phyloP scores from a whole-genome alignment of 1,140 invertebrate species.

The Mamestra configurata region DNA sequence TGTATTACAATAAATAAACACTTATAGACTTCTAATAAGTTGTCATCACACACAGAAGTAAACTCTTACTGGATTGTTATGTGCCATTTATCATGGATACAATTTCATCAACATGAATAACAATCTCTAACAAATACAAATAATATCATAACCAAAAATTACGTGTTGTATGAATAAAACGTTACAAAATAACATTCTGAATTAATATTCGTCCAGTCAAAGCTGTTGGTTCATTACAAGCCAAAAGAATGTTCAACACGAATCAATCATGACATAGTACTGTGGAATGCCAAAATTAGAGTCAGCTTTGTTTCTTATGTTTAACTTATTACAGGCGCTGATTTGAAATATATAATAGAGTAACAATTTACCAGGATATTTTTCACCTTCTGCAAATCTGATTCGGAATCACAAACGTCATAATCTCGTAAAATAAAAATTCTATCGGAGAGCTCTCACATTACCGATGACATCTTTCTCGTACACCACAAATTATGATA shows the following conservation, averaged over 20 bases:
- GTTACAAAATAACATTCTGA: background rate
- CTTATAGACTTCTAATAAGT: background rate
- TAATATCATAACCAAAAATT: slow-evolving; percentile 13
- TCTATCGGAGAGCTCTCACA: slow-evolving; percentile 84
- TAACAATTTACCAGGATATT: slow-evolving; percentile 71
- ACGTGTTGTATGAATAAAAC: background rate
- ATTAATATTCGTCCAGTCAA: slow-evolving; percentile 50
- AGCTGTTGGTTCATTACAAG: slow-evolving; percentile 56
- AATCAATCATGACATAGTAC: slow-evolving; percentile 79
- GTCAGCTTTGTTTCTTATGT: slow-evolving; percentile 70
- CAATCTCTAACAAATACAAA: background rate
- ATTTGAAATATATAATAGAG: slow-evolving; percentile 28
- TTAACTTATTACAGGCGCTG: slow-evolving; percentile 40
- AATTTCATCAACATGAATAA: slow-evolving; percentile 38
- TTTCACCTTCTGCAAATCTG: slow-evolving; percentile 75
- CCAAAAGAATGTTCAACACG: slow-evolving; percentile 74
- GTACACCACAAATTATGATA: slow-evolving; percentile 71
- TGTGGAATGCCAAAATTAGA: slow-evolving; percentile 86
- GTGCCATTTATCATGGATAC: slow-evolving; percentile 41
- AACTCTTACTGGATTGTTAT: slow-evolving; percentile 49
- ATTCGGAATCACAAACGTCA: slow-evolving; percentile 80
- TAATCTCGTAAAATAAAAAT: slow-evolving; percentile 84
- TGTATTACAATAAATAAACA: background rate
- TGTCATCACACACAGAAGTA: background rate
- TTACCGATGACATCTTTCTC: slow-evolving; percentile 85